Conservation (phyloP, 2,888 invertebrate genomes). For the Gortyna flavago region DNA sequence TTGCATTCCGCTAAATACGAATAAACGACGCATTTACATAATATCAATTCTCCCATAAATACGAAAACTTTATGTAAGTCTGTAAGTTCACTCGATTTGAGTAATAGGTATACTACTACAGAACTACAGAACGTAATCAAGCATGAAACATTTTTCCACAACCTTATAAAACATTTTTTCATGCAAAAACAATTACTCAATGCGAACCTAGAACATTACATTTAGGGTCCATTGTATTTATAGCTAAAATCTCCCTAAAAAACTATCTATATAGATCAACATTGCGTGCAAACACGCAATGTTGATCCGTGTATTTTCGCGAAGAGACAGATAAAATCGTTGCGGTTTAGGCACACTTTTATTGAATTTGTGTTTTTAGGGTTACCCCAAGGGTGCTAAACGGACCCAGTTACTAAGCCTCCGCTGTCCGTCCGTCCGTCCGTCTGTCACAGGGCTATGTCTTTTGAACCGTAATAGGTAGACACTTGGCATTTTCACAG, state of each 20-base stretch:
- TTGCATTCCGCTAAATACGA: neutral
- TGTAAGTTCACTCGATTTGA: neutral
- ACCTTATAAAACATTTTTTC: neutral
- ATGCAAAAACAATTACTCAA: neutral
- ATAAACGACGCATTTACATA: neutral
- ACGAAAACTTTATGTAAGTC: neutral
- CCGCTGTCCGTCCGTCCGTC: too few species aligned
- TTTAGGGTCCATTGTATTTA: slow-evolving; percentile 15
- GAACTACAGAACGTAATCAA: neutral
- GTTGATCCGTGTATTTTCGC: slow-evolving; percentile 47
- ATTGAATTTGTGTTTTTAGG: slow-evolving; percentile 60
- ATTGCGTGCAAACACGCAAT: slow-evolving; percentile 36
- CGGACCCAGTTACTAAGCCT: too few species aligned
- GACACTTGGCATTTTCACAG: too few species aligned
- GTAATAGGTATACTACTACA: too few species aligned
- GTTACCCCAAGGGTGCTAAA: neutral
- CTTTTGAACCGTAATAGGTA: too few species aligned
- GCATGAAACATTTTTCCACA: neutral
- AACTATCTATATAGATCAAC: too few species aligned
- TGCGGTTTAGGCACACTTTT: slow-evolving; percentile 53
- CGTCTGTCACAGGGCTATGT: too few species aligned
- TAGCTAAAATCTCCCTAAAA: slow-evolving; percentile 25
- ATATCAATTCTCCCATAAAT: neutral
- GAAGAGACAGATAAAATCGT: slow-evolving; percentile 55
- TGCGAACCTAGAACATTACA: neutral